phyloP scores from a whole-genome alignment of 2,888 invertebrate genomes.

The Xanthostigma xanthostigma region DNA sequence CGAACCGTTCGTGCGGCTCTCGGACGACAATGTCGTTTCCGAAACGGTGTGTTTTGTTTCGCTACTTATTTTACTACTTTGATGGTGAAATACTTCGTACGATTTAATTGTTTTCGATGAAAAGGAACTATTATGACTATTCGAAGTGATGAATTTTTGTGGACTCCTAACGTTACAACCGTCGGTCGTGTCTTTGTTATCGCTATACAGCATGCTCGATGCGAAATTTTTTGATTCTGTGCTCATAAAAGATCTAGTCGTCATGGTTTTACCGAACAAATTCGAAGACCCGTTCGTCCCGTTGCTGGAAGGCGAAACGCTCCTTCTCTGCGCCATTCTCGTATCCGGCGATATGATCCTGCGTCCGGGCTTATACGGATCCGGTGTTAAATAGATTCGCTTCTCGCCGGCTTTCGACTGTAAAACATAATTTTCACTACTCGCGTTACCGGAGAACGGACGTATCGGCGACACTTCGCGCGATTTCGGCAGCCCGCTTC shows the following conservation, averaged over 20 bases:
- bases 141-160: background rate
- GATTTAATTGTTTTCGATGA: constrained; percentile 13
- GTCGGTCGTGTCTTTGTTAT: background rate
- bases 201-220: constrained; percentile 18
- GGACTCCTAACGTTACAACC: background rate
- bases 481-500: constrained; percentile 34
- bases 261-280: constrained; percentile 6
- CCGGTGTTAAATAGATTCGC: constrained; percentile 9
- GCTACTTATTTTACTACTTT: constrained; percentile 1
- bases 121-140: background rate
- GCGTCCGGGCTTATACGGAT: constrained; percentile 3
- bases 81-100: background rate
- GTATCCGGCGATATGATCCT: constrained; percentile 1
- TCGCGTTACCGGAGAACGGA: constrained; percentile 24
- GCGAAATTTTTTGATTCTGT: constrained; percentile 17
- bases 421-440: background rate
- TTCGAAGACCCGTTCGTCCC: background rate
- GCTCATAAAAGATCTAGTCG: constrained; percentile 16
- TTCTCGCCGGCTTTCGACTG: background rate
- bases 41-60: constrained; percentile 2
- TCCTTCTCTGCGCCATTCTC: constrained; percentile 2
- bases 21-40: constrained; percentile 11
- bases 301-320: background rate
- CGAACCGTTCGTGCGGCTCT: constrained; percentile 13
- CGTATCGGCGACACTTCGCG: constrained; percentile 57